A percentile compares a stretch with the other conserved stretches of the same genome.
Conservation (phyloP, 2,888 invertebrate species). For the Epistrophe eligans region DNA sequence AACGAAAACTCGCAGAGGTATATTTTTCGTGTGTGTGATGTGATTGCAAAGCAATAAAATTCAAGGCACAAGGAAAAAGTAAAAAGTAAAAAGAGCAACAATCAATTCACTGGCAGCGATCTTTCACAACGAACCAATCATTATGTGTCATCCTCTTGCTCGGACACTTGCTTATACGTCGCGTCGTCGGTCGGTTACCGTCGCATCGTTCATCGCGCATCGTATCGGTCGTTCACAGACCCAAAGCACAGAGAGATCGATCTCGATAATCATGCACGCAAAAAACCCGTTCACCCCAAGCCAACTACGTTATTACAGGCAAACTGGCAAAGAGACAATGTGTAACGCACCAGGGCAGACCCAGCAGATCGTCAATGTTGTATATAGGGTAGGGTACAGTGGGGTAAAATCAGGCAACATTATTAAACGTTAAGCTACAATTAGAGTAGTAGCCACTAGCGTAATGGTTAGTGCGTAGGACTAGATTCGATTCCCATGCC, state of each 20-base stretch:
- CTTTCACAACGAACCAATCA: slow-evolving; percentile 74
- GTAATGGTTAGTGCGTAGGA: too few relatives aligned
- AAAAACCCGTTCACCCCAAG: slow-evolving; percentile 71
- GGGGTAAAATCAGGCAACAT: background rate
- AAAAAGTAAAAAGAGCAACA: slow-evolving; percentile 11
- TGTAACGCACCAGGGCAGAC: slow-evolving; percentile 67
- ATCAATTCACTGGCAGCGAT: slow-evolving; percentile 44
- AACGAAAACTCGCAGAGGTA: background rate
- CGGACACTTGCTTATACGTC: slow-evolving; percentile 55
- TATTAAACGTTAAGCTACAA: background rate
- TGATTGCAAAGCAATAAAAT: slow-evolving; percentile 73
- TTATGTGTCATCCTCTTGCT: slow-evolving; percentile 70
- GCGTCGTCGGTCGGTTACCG: too few relatives aligned
- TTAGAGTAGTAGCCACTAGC: background rate
- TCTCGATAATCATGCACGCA: slow-evolving; percentile 74
- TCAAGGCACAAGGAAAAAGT: slow-evolving; percentile 37
- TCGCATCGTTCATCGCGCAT: background rate
- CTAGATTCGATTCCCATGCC: too few relatives aligned
- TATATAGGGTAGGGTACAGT: slow-evolving; percentile 23
- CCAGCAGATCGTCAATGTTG: background rate
- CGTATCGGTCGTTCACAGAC: slow-evolving; percentile 2
- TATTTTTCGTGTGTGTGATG: slow-evolving; percentile 29
- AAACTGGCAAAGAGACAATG: slow-evolving; percentile 61
- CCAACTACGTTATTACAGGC: slow-evolving; percentile 68
- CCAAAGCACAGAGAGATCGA: slow-evolving; percentile 42